Evolutionary conservation across 2,113 vertebrate species (phyloP).

Genomic region (Onychostruthus taczanowskii): DNA sequence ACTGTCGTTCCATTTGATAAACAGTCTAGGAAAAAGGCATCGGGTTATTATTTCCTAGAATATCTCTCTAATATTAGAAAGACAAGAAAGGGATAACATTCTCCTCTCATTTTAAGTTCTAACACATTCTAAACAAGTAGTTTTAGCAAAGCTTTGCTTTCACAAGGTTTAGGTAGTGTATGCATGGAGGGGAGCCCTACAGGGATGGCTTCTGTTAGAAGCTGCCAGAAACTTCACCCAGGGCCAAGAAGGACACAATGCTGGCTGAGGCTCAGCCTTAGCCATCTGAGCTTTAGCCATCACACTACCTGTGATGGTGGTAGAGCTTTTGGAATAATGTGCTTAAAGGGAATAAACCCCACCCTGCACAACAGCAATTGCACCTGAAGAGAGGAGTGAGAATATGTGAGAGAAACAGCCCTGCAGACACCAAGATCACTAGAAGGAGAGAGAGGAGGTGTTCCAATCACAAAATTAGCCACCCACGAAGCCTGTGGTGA

Average conservation of each 20-base stretch:
- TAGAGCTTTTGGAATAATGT: rapidly evolving
- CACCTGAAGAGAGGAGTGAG: not conserved
- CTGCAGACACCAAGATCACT: not conserved
- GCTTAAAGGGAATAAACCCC: rapidly evolving
- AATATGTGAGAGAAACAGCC: not conserved
- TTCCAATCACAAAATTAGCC: not conserved
- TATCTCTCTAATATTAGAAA: not conserved
- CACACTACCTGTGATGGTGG: not conserved
- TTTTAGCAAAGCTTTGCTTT: not conserved
- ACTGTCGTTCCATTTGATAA: not conserved
- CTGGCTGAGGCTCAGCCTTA: not conserved
- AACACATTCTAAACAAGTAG: not conserved
- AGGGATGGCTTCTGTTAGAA: not conserved
- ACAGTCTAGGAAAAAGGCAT: not conserved
- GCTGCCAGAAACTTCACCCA: not conserved
- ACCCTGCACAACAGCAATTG: not conserved
- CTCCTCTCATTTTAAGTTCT: not conserved
- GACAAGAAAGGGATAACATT: not conserved
- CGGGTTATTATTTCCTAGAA: not conserved
- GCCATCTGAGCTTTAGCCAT: not conserved
- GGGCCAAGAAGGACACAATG: not conserved
- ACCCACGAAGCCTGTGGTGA: rapidly evolving
- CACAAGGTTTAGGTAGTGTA: not conserved
- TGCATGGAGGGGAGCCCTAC: too few species aligned
- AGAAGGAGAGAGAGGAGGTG: not conserved